phyloP scores from a whole-genome alignment of 2,888 invertebrate genomes.

The Campoplex nolae region DNA sequence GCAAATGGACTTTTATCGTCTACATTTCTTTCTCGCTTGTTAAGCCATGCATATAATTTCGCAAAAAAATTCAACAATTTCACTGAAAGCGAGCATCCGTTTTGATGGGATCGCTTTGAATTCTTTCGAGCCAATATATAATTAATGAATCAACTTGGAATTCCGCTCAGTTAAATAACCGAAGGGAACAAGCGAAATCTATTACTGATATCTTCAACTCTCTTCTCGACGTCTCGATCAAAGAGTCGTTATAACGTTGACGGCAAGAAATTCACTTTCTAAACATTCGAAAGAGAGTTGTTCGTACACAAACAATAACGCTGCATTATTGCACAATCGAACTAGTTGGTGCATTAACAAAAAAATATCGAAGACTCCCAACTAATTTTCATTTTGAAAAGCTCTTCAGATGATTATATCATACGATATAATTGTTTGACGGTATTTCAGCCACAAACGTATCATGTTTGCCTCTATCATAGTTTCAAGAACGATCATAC shows the following conservation, averaged over 20 bases:
- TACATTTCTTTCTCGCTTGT: constrained; percentile 34
- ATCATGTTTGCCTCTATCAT: neutral
- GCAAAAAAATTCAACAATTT: constrained; percentile 34
- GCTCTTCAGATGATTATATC: neutral
- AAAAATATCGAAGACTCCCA: neutral
- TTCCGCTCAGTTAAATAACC: constrained; percentile 11
- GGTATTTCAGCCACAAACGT: neutral
- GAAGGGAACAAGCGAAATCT: neutral
- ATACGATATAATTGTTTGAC: no score
- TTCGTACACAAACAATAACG: neutral
- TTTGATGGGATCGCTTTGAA: constrained; percentile 5
- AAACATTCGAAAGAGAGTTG: neutral
- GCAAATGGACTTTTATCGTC: constrained; percentile 51
- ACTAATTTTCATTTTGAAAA: neutral
- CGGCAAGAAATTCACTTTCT: constrained; percentile 12
- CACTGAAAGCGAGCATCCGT: neutral
- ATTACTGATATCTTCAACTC: constrained; percentile 24
- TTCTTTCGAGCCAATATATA: neutral
- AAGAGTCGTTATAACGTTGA: constrained; percentile 21
- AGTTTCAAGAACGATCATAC: no score
- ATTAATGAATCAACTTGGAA: neutral
- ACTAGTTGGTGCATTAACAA: neutral
- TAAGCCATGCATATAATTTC: neutral
- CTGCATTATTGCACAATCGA: neutral
- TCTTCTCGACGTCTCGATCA: constrained; percentile 41